A percentile compares a stretch with the other conserved stretches of the same genome.
These are phyloP conservation scores for Eueides isabella DNA, from an alignment of 1,140 invertebrate genomes.

Conservation along the genomic window DNA sequence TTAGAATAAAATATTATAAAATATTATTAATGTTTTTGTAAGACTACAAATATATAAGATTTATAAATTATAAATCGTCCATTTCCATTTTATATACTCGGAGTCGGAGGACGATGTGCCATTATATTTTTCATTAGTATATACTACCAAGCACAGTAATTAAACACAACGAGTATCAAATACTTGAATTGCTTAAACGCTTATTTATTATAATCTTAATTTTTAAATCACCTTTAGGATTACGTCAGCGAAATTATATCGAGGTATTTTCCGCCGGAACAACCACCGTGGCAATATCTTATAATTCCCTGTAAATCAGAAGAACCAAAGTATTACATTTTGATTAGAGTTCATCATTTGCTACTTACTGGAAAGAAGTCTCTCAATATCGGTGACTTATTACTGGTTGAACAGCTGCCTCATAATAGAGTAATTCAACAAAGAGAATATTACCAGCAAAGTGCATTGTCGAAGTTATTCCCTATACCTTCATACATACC, in stretches of 20 bases:
- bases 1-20: not conserved
- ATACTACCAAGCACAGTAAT: too few species aligned
- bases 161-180: too few species aligned
- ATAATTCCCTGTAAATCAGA: slow-evolving; percentile 84
- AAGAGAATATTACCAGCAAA: slow-evolving; percentile 57
- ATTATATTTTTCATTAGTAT: not conserved
- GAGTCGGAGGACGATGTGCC: too few species aligned
- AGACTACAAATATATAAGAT: too few species aligned
- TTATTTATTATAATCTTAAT: not conserved
- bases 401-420: slow-evolving; percentile 84
- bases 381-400: slow-evolving; percentile 87
- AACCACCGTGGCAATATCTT: slow-evolving; percentile 91
- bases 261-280: slow-evolving; percentile 86
- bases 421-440: slow-evolving; percentile 61
- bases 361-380: slow-evolving; percentile 86
- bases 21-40: not conserved
- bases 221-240: slow-evolving; percentile 83
- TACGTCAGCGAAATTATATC: slow-evolving; percentile 90
- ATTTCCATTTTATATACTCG: too few species aligned
- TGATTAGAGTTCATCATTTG: slow-evolving; percentile 89
- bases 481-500: slow-evolving; percentile 85
- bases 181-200: too few species aligned
- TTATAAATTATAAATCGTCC: too few species aligned
- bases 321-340: slow-evolving; percentile 86
- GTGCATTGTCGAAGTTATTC: slow-evolving; percentile 84